Evolutionary conservation across 2,888 invertebrate species (phyloP), one percentile per base, ranked within the genome.

Genomic region (Diaphora mendica): DNA sequence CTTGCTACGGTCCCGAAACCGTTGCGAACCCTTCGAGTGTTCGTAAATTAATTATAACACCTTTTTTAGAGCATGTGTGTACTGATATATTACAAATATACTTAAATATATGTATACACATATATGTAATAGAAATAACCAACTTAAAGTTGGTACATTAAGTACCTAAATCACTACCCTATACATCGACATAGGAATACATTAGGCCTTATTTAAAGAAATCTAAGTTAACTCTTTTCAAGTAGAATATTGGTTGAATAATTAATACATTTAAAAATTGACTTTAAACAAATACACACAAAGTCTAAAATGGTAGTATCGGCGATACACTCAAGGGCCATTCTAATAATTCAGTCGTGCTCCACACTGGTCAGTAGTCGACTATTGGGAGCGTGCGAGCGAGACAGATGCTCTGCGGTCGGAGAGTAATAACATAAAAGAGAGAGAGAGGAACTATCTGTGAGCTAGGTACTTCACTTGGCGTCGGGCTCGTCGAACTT

Each of bases 401-500:
- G 64, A 64, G 75, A 72, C 35, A 11, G 55, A 30, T 55, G 72
- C 66, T 23, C 39, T n/a, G 62, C 67, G 42, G 64, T 26, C 73
- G 69, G 79, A 73, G 72, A 64, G 67, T 69, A 76, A 75, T 75
- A 79, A 81, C 75, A 77, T 73, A 85, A 81, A 75, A 81, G 42
- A 86, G 83, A 87, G 81, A 85, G 78, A 86, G 82, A 86, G 89
- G 88, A 87, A 87, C 87, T 86, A 85, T 84, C 69, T 70, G 77
- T 77, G 65, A 69, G 33, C 79, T 71, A n/a, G n/a, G n/a, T n/a
- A 86, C 39, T 81, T 92, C 92, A 93, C 82, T 94, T 91, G 77
- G 81, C 87, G 86, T 93, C 94, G 30, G 88, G 72, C 48, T 88
- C 85, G 62, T 96, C 95, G 91, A 97, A 97, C 78, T 95, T 96